Percentiles rank a stretch among this genome's conserved stretches.
Conservation (phyloP, 2,888 invertebrate species). For the Leptinotarsa peninsularis region DNA sequence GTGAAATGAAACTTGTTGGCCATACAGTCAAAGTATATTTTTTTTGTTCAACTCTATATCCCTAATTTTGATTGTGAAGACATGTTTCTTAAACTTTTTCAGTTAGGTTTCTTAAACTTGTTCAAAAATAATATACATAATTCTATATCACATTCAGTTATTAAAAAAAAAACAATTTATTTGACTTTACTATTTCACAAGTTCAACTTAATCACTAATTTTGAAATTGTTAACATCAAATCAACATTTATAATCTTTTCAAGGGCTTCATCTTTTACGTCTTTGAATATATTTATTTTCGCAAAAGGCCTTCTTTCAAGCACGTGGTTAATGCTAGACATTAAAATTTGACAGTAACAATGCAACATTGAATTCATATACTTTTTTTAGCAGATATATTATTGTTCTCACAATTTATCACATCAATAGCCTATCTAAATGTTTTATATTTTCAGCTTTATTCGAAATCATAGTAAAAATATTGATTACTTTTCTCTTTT, state of each 20-base stretch:
- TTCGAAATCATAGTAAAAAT: not conserved
- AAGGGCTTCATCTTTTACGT: not conserved
- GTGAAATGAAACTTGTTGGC: not conserved
- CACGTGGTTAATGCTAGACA: not conserved
- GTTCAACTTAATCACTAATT: too few species aligned
- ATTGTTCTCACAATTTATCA: slow-evolving; percentile 25
- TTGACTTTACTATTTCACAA: too few species aligned
- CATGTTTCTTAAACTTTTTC: not conserved
- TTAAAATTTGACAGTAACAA: not conserved
- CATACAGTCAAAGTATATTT: not conserved
- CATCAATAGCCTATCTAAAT: slow-evolving; percentile 23
- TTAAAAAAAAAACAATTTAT: too few species aligned
- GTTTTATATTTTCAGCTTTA: not conserved
- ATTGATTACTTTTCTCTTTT: not conserved
- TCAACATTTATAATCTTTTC: too few species aligned
- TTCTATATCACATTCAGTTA: too few species aligned
- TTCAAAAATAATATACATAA: too few species aligned
- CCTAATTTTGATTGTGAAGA: too few species aligned
- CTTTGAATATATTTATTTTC: slow-evolving; percentile 1
- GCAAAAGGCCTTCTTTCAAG: not conserved
- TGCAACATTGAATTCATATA: not conserved
- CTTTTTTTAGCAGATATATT: slow-evolving; percentile 21
- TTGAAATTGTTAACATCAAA: too few species aligned
- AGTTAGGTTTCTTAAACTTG: too few species aligned
- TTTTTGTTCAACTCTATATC: not conserved